Base-by-base conservation (phyloP, 2,888 invertebrate genomes). In the Tricholauxania praeusta region DNA sequence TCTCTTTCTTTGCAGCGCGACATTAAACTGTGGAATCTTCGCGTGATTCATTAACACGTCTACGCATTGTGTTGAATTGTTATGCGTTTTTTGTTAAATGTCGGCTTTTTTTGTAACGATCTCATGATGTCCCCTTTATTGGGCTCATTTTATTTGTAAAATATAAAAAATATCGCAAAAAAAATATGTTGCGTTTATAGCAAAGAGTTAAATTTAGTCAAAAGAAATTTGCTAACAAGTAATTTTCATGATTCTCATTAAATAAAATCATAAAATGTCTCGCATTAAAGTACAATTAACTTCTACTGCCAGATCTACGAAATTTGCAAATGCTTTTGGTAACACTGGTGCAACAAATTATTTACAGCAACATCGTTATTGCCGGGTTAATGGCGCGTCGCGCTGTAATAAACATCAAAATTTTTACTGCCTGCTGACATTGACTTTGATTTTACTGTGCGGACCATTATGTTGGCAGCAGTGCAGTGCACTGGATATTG, bases 391-490 rank as follows among this genome's bases (percentile, higher is more conserved):
- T 19, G 57, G 67, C 47, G 77, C 81, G 79, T 74, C 80, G 80
- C 79, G 79, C 79, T 80, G 82, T 81, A 84, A 84, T 83, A 83
- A 82, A 79, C 79, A 80, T 83, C 83, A 84, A 84, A 83, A 79
- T 82, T 82, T 84, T 82, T 82, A 80, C 77, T 80, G 80, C 39
- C 39, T 39, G 82, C 81, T 84, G 82, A 79, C 84, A 83, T 80
- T 83, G 82, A 81, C 81, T 82, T 80, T 83, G 82, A 82, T 84
- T 82, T 80, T 83, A 82, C 79, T 82, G 79, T 78, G 79, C 76
- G 79, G 77, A 59, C 47, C 19, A 39, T 55, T 75, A 75, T 75
- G 69, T 78, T 77, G 76, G 74, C 73, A 73, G 70, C 72, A 32
- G 15, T 75, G 77, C 63, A 72, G 80, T 73, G 79, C 80, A 17